Percentiles rank a stretch among this genome's conserved stretches.
Evolutionary conservation across 2,797 vertebrate genomes (phyloP).

Genomic region (Aldrovandia affinis): DNA sequence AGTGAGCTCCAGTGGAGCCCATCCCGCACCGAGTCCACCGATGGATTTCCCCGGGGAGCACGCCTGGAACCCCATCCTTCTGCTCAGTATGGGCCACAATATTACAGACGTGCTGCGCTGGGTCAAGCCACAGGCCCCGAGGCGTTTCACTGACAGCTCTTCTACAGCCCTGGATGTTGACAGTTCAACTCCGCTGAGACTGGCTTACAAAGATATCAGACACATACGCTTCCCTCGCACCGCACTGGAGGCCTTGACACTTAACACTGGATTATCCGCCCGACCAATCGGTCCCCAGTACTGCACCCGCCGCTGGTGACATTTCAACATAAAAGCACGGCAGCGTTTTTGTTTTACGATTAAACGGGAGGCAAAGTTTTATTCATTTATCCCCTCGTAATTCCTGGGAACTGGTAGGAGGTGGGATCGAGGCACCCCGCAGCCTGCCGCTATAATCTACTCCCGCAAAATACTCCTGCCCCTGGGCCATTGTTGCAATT

Average conservation of each 20-base stretch:
- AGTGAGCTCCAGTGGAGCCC: conserved; percentile 31
- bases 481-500: conserved; percentile 41
- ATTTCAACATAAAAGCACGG: not conserved
- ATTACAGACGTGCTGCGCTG: conserved; percentile 46
- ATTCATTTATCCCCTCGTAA: too few relatives aligned
- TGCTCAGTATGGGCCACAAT: conserved; percentile 42
- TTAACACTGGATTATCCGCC: not conserved
- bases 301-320: not conserved
- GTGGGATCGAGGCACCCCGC: not conserved
- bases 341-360: not conserved
- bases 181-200: conserved; percentile 26
- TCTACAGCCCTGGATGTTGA: conserved; percentile 44
- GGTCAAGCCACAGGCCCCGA: conserved; percentile 49
- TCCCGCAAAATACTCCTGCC: conserved; percentile 43
- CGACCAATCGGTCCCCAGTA: not conserved
- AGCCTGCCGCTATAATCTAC: not conserved
- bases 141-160: conserved; percentile 54
- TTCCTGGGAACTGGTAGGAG: too few relatives aligned
- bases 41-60: conserved; percentile 25
- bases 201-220: not conserved
- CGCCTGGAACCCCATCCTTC: conserved; percentile 17
- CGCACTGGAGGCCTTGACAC: not conserved
- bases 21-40: conserved; percentile 34
- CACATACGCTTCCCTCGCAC: not conserved
- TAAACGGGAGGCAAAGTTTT: not conserved